A percentile compares a stretch with the other conserved stretches of the same genome.
These are phyloP conservation scores for Malurus alboscapulatus DNA, from an alignment of 2,113 vertebrate species.

Conservation along the genomic window DNA sequence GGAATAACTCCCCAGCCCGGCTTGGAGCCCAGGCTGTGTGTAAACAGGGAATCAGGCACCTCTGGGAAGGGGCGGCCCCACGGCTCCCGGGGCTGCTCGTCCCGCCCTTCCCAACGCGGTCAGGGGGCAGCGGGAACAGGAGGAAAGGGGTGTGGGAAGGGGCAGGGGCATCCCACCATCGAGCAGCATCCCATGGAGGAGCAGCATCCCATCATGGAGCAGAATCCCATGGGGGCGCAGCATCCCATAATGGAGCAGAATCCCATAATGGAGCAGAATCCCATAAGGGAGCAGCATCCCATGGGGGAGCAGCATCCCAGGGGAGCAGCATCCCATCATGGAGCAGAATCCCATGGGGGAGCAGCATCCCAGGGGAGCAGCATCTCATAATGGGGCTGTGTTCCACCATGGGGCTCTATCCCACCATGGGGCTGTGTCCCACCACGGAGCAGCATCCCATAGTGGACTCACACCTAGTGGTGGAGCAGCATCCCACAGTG, in stretches of 20 bases:
- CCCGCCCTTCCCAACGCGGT: rapidly evolving
- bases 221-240: background rate
- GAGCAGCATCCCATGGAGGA: rapidly evolving
- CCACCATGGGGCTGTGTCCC: rapidly evolving
- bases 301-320: rapidly evolving
- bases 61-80: background rate
- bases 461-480: too few relatives aligned
- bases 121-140: rapidly evolving
- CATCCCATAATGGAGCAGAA: rapidly evolving
- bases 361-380: rapidly evolving
- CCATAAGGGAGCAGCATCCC: rapidly evolving
- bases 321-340: background rate
- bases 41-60: slow-evolving; percentile 52
- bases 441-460: too few relatives aligned
- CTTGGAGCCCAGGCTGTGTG: background rate
- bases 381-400: rapidly evolving
- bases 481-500: rapidly evolving
- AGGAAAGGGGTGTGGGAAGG: background rate
- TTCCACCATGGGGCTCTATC: background rate
- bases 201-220: rapidly evolving
- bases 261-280: rapidly evolving
- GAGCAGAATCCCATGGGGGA: too few relatives aligned
- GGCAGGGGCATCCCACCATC: background rate
- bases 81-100: background rate
- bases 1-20: background rate